Evolutionary conservation across 2,113 vertebrate genomes (phyloP), one percentile per base, ranked within the genome.

Genomic region (Empidonax traillii): DNA sequence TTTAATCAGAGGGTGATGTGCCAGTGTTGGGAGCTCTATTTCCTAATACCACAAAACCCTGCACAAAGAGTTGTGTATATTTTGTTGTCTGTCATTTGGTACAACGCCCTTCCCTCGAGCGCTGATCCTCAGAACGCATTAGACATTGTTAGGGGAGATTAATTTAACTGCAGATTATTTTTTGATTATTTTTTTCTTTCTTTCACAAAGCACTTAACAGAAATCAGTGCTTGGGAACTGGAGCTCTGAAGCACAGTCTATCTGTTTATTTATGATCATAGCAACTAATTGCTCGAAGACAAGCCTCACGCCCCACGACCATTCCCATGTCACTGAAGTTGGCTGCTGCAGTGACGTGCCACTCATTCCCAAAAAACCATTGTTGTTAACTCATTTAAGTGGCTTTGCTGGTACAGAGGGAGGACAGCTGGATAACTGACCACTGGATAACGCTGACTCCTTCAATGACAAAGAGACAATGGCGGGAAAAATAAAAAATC

Each of bases 121-220:
- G 35, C 31, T 14, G 24, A 65, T 52, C 75, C 83, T 81, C 83
- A 81, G 52, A 95, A 92, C 0, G 1, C 85, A 85, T 90, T 80
- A 77, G 22, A 90, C 47, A 19, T 71, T 78, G 83, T 95, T 78
- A 90, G 44, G 69, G 35, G 85, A 96, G 86, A 93, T 90, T 77
- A 95, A 67, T 77, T 84, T 86, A 89, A 91, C 87, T 81, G 80
- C 69, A 71, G 59, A 55, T 91, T 51, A 8, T 62, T 78, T n/a
- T 85, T 59, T 33, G 27, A 35, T 65, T 63, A 49, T n/a, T 51
- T 75, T 76, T 62, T 83, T 56, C 47, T 71, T 67, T 61, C 59
- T 75, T 90, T 92, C 80, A 73, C 61, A 93, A 87, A 85, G 94
- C 73, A 93, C 77, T 96, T 87, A 59, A 84, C 46, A 90, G 76